phyloP scores from a whole-genome alignment of 2,888 invertebrate genomes.

The Caenorhabditis becei region DNA sequence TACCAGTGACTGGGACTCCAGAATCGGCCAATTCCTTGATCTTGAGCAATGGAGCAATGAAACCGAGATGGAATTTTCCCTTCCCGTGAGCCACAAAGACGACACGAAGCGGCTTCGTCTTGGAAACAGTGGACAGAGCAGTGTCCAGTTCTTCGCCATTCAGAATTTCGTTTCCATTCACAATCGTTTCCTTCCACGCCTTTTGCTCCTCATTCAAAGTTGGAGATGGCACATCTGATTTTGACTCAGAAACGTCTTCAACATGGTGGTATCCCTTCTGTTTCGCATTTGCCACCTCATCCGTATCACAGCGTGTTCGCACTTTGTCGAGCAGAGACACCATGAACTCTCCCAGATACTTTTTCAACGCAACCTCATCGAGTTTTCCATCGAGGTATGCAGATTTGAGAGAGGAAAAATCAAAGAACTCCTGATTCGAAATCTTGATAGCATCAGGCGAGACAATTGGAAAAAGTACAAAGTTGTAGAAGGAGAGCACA shows the following conservation, averaged over 20 bases:
- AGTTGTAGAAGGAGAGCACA: slow-evolving; percentile 93
- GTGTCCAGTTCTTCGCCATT: slow-evolving; percentile 13
- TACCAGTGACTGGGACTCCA: slow-evolving; percentile 59
- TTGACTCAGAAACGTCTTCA: neutral
- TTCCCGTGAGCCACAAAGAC: slow-evolving; percentile 67
- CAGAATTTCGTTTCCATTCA: slow-evolving; percentile 18
- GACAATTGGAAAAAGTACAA: slow-evolving; percentile 91
- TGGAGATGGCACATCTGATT: slow-evolving; percentile 1
- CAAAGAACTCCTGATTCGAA: slow-evolving; percentile 64
- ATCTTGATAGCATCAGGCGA: slow-evolving; percentile 78
- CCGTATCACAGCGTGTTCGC: slow-evolving; percentile 63
- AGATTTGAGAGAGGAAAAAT: slow-evolving; percentile 62
- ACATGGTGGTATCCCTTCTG: slow-evolving; percentile 19
- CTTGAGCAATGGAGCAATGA: slow-evolving; percentile 63
- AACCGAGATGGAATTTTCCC: slow-evolving; percentile 73
- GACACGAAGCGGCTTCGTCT: slow-evolving; percentile 52
- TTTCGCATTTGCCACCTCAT: slow-evolving; percentile 61
- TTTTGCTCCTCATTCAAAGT: slow-evolving; percentile 30
- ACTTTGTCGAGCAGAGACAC: slow-evolving; percentile 72
- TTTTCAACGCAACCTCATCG: slow-evolving; percentile 67
- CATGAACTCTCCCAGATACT: slow-evolving; percentile 71
- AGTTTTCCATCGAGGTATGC: slow-evolving; percentile 68
- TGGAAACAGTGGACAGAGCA: slow-evolving; percentile 11
- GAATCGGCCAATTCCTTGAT: slow-evolving; percentile 54
- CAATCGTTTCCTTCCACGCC: slow-evolving; percentile 26